These are phyloP conservation scores for Scatophagus argus DNA, from an alignment of 2,113 vertebrate species.

Conservation along the genomic window DNA sequence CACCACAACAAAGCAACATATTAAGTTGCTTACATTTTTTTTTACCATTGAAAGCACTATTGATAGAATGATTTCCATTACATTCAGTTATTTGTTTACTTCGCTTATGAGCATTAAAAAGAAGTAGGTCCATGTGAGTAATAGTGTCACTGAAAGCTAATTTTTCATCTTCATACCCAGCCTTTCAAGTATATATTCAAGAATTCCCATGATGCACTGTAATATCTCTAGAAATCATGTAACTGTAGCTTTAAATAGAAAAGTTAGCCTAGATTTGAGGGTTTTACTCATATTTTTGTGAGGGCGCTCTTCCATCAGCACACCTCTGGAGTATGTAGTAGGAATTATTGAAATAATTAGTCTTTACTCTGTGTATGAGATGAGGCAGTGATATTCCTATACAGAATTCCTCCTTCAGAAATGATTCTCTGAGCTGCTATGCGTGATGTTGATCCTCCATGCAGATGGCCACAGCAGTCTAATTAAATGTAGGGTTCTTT, in stretches of 20 bases:
- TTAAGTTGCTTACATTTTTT: not conserved
- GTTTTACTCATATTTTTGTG: slow-evolving; percentile 50
- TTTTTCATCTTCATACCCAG: slow-evolving; percentile 11
- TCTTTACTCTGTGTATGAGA: slow-evolving; percentile 23
- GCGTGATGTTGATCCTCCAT: slow-evolving; percentile 38
- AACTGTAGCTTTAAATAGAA: slow-evolving; percentile 56
- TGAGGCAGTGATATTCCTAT: slow-evolving; percentile 20
- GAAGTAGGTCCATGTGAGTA: slow-evolving; percentile 24
- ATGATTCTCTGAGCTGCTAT: slow-evolving; percentile 40
- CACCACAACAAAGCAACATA: not conserved
- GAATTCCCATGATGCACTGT: slow-evolving; percentile 21
- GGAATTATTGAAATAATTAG: slow-evolving; percentile 60
- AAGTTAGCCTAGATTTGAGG: slow-evolving; percentile 48
- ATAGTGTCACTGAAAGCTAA: slow-evolving; percentile 26
- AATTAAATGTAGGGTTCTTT: slow-evolving; percentile 66
- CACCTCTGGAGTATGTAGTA: slow-evolving; percentile 32
- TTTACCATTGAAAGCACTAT: not conserved
- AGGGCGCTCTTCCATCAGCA: slow-evolving; percentile 25
- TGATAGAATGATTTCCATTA: not conserved
- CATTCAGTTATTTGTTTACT: slow-evolving; percentile 13
- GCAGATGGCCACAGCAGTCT: slow-evolving; percentile 47
- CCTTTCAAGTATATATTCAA: slow-evolving; percentile 34
- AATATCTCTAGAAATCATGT: slow-evolving; percentile 14
- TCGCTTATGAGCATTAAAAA: not conserved
- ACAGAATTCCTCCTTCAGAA: slow-evolving; percentile 27